Percentiles rank a stretch among this genome's conserved stretches.
phyloP scores from a whole-genome alignment of 2,113 vertebrate species.

The Atlantisia rogersi region DNA sequence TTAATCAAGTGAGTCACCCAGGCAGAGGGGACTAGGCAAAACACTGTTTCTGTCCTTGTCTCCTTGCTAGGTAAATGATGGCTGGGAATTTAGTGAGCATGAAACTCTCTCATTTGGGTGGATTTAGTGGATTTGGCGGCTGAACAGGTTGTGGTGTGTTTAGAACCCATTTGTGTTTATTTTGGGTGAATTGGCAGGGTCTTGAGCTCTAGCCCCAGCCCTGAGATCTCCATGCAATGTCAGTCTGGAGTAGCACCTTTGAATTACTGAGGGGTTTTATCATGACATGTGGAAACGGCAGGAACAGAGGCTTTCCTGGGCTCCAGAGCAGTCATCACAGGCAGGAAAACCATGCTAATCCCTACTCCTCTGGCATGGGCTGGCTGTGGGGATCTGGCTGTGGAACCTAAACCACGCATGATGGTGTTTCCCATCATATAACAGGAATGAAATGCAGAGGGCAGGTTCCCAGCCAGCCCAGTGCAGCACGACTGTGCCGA shows the following conservation, averaged over 20 bases:
- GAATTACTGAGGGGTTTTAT: background rate
- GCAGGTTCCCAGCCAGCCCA: rapidly evolving
- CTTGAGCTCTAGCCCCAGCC: background rate
- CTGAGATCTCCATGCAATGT: background rate
- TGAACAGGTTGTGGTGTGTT: background rate
- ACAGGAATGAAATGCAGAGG: background rate
- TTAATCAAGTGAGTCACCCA: constrained; percentile 1
- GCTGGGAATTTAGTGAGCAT: background rate
- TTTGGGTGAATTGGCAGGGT: background rate
- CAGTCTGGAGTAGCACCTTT: background rate
- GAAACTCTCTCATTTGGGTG: background rate
- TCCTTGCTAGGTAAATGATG: background rate
- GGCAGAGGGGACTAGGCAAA: background rate
- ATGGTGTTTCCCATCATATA: background rate
- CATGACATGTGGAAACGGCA: background rate
- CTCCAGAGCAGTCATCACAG: background rate
- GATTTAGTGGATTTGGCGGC: background rate
- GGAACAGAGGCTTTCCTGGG: background rate
- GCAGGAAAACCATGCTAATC: background rate
- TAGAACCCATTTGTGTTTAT: background rate
- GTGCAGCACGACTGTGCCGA: background rate
- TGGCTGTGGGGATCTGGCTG: background rate
- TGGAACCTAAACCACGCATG: rapidly evolving
- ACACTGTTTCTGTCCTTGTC: background rate
- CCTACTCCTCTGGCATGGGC: background rate